phyloP scores from a whole-genome alignment of 2,797 vertebrate genomes.

The Siniperca scherzeri region DNA sequence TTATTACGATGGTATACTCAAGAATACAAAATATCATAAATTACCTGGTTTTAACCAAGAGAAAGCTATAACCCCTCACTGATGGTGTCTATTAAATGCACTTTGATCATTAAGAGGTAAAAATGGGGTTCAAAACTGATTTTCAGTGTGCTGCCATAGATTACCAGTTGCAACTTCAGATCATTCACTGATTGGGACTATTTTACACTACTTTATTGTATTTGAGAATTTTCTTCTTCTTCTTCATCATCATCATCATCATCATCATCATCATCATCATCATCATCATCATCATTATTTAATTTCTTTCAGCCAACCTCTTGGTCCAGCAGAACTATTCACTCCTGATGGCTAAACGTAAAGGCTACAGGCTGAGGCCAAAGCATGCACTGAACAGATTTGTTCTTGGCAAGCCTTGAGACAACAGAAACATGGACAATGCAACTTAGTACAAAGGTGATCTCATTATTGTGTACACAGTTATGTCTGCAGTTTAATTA shows the following conservation, averaged over 20 bases:
- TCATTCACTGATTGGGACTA: neutral
- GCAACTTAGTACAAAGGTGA: neutral
- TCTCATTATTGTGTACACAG: neutral
- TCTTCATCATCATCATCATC: neutral
- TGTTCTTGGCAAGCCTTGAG: neutral
- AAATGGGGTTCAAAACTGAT: neutral
- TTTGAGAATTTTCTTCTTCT: neutral
- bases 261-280: neutral
- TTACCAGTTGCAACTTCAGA: neutral
- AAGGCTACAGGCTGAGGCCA: neutral
- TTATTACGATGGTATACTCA: neutral
- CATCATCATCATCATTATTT: neutral
- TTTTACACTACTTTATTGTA: neutral
- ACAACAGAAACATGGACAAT: neutral
- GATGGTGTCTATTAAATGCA: neutral
- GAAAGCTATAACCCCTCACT: neutral
- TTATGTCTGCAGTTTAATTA: conserved; percentile 65
- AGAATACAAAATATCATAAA: neutral
- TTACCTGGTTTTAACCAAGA: neutral
- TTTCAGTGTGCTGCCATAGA: neutral
- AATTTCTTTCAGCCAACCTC: neutral
- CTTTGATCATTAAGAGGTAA: neutral
- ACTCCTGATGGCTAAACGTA: neutral
- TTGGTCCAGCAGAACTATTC: neutral
- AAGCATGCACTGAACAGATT: neutral